These are phyloP conservation scores for Eucriotettix oculatus DNA, from an alignment of 2,888 invertebrate species.

Conservation along the genomic window DNA sequence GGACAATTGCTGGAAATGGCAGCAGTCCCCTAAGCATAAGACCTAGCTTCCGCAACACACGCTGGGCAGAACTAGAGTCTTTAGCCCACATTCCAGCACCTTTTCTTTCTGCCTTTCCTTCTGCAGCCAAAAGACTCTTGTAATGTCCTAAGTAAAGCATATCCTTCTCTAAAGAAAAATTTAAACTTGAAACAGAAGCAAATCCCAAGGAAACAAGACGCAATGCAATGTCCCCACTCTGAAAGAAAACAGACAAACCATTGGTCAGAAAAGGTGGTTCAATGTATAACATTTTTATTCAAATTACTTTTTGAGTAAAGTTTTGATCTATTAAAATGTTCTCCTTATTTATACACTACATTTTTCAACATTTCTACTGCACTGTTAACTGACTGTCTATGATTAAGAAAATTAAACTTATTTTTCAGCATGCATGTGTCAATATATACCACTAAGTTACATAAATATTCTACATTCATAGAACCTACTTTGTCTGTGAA, in stretches of 20 bases:
- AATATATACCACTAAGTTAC: too few relatives aligned
- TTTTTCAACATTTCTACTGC: too few relatives aligned
- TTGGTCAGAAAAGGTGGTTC: background rate
- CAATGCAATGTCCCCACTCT: slow-evolving; percentile 11
- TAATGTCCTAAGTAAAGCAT: slow-evolving; percentile 24
- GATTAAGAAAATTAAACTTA: too few relatives aligned
- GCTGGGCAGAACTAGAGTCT: background rate
- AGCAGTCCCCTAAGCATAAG: too few relatives aligned
- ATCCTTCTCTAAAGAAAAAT: slow-evolving; percentile 16
- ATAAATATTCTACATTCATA: too few relatives aligned
- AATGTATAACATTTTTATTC: background rate
- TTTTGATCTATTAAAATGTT: too few relatives aligned
- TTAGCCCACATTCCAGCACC: slow-evolving; percentile 29
- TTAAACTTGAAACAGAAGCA: slow-evolving; percentile 13
- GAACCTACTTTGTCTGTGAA: too few relatives aligned
- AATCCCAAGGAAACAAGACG: slow-evolving; percentile 14
- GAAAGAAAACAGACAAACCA: background rate
- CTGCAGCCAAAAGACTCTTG: slow-evolving; percentile 26
- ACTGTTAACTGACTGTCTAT: too few relatives aligned
- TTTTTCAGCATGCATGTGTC: too few relatives aligned
- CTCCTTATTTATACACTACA: too few relatives aligned
- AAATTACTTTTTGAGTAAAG: too few relatives aligned
- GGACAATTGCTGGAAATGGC: too few relatives aligned
- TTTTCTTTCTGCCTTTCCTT: slow-evolving; percentile 28
- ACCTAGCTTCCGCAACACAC: background rate